Evolutionary conservation across 2,797 vertebrate species (phyloP).

Genomic region (Paratrypauchen microcephalus): DNA sequence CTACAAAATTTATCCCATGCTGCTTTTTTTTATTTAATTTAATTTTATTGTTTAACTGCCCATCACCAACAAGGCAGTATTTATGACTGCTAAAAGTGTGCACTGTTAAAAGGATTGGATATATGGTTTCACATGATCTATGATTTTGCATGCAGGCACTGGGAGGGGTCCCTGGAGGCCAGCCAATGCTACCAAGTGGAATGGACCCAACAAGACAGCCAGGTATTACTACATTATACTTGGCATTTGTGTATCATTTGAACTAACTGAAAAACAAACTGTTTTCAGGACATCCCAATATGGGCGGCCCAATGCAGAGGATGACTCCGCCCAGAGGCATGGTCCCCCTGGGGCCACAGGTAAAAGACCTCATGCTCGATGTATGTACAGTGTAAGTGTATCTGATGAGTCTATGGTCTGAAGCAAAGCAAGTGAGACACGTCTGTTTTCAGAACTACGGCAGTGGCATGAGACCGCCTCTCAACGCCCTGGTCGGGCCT

Average conservation of each 20-base stretch:
- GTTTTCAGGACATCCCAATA: slow-evolving; percentile 90
- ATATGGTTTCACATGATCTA: slow-evolving; percentile 13
- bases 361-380: slow-evolving; percentile 56
- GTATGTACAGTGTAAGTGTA: background rate
- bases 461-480: slow-evolving; percentile 96
- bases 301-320: slow-evolving; percentile 96
- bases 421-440: background rate
- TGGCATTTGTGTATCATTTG: background rate
- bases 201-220: slow-evolving; percentile 97
- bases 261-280: background rate
- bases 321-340: slow-evolving; percentile 97
- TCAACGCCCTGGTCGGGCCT: slow-evolving; percentile 94
- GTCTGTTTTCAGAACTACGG: slow-evolving; percentile 87
- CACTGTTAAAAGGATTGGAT: slow-evolving; percentile 1
- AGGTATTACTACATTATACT: slow-evolving; percentile 71
- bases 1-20: background rate
- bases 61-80: background rate
- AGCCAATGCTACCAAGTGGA: slow-evolving; percentile 90
- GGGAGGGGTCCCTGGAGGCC: slow-evolving; percentile 91
- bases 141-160: slow-evolving; percentile 78
- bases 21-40: background rate
- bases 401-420: background rate
- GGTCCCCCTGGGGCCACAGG: slow-evolving; percentile 95
- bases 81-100: slow-evolving; percentile 3
- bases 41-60: background rate